Evolutionary conservation across 2,888 invertebrate genomes (phyloP).

Genomic region (Palloptera scutellata): DNA sequence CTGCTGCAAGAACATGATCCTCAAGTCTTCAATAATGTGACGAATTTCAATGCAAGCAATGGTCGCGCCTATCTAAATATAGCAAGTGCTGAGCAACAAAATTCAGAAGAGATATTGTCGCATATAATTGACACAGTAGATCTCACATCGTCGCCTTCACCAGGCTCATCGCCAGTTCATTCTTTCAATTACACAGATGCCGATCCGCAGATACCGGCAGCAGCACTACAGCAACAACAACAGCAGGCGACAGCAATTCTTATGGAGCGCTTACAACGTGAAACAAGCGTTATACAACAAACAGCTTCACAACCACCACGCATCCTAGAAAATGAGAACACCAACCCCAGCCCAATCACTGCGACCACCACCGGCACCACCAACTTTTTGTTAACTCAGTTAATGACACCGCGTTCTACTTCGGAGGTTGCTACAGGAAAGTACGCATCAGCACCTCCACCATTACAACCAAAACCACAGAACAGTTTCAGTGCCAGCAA

Average conservation of each 20-base stretch:
- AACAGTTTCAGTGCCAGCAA: constrained; percentile 18
- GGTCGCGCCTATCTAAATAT: constrained; percentile 27
- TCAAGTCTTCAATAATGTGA: constrained; percentile 58
- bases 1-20: constrained; percentile 57
- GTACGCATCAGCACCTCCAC: constrained; percentile 30
- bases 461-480: constrained; percentile 38
- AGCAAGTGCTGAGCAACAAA: constrained; percentile 11
- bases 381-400: constrained; percentile 49
- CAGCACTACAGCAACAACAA: constrained; percentile 21
- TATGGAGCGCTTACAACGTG: constrained; percentile 43
- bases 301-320: background rate
- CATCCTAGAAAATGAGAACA: constrained; percentile 4
- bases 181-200: constrained; percentile 41
- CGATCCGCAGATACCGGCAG: constrained; percentile 18
- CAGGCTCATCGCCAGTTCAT: constrained; percentile 57
- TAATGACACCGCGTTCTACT: constrained; percentile 43
- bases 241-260: constrained; percentile 38
- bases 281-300: constrained; percentile 38
- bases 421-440: constrained; percentile 31
- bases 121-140: constrained; percentile 58
- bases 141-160: constrained; percentile 60
- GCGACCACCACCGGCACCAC: constrained; percentile 28
- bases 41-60: constrained; percentile 41
- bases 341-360: constrained; percentile 21
- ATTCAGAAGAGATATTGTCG: constrained; percentile 17